phyloP scores from a whole-genome alignment of 1,140 invertebrate species.

The Calephelis nemesis region DNA sequence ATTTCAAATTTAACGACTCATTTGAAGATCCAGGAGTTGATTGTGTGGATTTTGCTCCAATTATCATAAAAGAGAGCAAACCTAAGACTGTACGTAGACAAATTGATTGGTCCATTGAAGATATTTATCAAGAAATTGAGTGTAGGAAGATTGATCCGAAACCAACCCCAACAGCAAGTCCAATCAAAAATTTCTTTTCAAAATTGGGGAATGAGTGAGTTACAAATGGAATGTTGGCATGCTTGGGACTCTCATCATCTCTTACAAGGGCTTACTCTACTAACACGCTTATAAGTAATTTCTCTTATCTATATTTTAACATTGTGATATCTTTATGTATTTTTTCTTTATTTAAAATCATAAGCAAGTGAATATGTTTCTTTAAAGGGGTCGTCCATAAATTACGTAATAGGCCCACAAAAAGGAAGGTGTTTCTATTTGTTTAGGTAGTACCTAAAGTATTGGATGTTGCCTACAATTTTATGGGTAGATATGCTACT shows the following conservation, averaged over 20 bases:
- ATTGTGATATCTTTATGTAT: background rate
- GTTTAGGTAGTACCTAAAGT: no score
- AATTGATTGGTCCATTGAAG: slow-evolving; percentile 74
- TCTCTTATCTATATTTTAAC: slow-evolving; percentile 23
- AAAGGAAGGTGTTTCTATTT: no score
- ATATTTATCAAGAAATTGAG: slow-evolving; percentile 74
- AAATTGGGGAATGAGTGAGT: slow-evolving; percentile 75
- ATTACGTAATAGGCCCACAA: no score
- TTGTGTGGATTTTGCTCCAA: slow-evolving; percentile 67
- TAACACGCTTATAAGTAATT: slow-evolving; percentile 48
- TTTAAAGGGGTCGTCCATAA: no score
- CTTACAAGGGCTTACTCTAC: slow-evolving; percentile 39
- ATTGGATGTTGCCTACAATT: no score
- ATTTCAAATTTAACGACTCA: slow-evolving; percentile 53
- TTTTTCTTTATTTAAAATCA: no score
- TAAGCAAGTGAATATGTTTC: no score
- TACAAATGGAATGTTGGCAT: slow-evolving; percentile 57
- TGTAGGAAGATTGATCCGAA: slow-evolving; percentile 62
- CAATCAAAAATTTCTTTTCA: slow-evolving; percentile 66
- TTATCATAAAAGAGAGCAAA: slow-evolving; percentile 58
- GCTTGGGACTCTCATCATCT: slow-evolving; percentile 43
- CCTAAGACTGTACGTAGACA: slow-evolving; percentile 64
- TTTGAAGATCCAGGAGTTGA: slow-evolving; percentile 50
- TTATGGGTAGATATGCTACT: no score
- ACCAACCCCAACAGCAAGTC: slow-evolving; percentile 59